A percentile compares a stretch with the other conserved stretches of the same genome.
phyloP scores from a whole-genome alignment of 2,888 invertebrate species.

The Corythucha ciliata region DNA sequence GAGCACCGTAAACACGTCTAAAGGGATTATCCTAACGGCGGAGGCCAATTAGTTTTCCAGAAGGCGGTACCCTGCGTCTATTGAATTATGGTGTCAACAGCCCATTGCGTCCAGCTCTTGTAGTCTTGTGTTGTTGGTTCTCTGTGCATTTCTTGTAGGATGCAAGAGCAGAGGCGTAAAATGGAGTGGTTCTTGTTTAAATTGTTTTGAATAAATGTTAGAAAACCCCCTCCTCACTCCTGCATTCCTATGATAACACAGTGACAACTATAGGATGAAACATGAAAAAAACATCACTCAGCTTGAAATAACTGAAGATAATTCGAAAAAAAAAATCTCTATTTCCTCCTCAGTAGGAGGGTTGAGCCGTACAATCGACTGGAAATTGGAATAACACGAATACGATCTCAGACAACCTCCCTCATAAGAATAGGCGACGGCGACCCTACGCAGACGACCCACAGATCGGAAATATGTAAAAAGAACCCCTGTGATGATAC shows the following conservation, averaged over 20 bases:
- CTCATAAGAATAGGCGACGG: too few relatives aligned
- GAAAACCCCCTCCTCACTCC: too few relatives aligned
- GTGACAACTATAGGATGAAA: slow-evolving; percentile 13
- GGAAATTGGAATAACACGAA: slow-evolving; percentile 25
- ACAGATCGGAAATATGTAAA: too few relatives aligned
- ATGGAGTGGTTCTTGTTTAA: too few relatives aligned
- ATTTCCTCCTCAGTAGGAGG: slow-evolving; percentile 18
- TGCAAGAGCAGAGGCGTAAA: too few relatives aligned
- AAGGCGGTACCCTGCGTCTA: slow-evolving; percentile 5
- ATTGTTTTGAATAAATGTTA: too few relatives aligned
- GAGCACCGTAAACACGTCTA: slow-evolving; percentile 19
- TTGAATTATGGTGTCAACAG: slow-evolving; percentile 14
- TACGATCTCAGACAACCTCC: slow-evolving; percentile 16
- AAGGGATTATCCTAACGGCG: slow-evolving; percentile 10
- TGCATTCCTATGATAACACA: too few relatives aligned
- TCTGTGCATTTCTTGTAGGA: too few relatives aligned
- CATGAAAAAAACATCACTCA: slow-evolving; percentile 8
- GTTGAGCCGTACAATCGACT: slow-evolving; percentile 17
- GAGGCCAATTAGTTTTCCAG: slow-evolving; percentile 13
- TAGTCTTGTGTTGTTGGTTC: too few relatives aligned
- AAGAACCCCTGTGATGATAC: too few relatives aligned
- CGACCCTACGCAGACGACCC: too few relatives aligned
- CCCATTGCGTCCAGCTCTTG: too few relatives aligned
- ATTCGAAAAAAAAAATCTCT: slow-evolving; percentile 19
- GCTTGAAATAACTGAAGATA: slow-evolving; percentile 9